phyloP scores from a whole-genome alignment of 2,888 invertebrate genomes.

The Artemia sinica region DNA sequence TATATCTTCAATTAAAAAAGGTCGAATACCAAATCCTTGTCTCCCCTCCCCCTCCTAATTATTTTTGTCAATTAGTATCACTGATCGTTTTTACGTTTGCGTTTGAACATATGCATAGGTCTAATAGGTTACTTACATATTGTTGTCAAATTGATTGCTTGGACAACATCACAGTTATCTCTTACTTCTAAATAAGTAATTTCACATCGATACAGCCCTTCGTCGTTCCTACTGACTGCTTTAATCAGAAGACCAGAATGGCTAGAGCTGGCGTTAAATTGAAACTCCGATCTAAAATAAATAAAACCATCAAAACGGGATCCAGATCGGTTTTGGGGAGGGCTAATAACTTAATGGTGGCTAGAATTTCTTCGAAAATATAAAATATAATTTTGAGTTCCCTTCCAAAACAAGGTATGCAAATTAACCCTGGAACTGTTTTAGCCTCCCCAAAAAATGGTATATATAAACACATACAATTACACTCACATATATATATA shows the following conservation, averaged over 20 bases:
- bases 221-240: conserved; percentile 49
- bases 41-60: too few species aligned
- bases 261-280: conserved; percentile 45
- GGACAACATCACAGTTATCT: conserved; percentile 60
- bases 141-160: conserved; percentile 57
- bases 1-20: too few species aligned
- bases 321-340: not conserved
- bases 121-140: conserved; percentile 46
- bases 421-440: not conserved
- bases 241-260: conserved; percentile 49
- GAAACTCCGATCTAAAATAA: conserved; percentile 46
- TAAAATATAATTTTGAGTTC: too few species aligned
- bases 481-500: too few species aligned
- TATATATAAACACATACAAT: too few species aligned
- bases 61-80: conserved; percentile 6
- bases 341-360: too few species aligned
- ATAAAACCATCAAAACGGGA: conserved; percentile 14
- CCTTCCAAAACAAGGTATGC: too few species aligned
- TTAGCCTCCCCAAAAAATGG: too few species aligned
- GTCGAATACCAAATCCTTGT: too few species aligned
- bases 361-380: too few species aligned
- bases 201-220: conserved; percentile 63
- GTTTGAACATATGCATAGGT: not conserved
- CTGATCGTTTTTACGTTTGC: not conserved
- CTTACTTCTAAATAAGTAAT: conserved; percentile 60